phyloP scores from a whole-genome alignment of 1,140 invertebrate species.

The Amyelois transitella region DNA sequence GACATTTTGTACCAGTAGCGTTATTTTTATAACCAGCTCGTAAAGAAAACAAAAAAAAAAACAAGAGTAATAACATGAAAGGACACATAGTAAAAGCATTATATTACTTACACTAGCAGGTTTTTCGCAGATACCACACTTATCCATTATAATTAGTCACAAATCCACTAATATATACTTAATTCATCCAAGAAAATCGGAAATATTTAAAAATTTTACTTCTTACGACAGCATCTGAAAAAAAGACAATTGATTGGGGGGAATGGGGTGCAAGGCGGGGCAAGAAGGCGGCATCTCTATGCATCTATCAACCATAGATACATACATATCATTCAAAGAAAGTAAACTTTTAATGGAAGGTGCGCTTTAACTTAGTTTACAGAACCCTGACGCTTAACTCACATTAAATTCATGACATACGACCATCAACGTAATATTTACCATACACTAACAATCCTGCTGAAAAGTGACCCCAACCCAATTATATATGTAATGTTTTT shows the following conservation, averaged over 20 bases:
- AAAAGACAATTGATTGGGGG: slow-evolving; percentile 36
- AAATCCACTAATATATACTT: slow-evolving; percentile 30
- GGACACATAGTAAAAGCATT: slow-evolving; percentile 13
- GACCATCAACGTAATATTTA: too few species aligned
- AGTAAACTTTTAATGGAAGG: too few species aligned
- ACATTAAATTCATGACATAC: too few species aligned
- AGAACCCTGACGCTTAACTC: too few species aligned
- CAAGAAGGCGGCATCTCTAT: too few species aligned
- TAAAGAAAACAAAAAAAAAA: slow-evolving; percentile 69
- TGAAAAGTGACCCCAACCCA: too few species aligned
- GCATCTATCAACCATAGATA: slow-evolving; percentile 10
- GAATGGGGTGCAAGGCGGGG: slow-evolving; percentile 43
- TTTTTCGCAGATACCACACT: slow-evolving; percentile 64
- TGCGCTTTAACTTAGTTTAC: too few species aligned
- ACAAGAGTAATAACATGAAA: slow-evolving; percentile 28
- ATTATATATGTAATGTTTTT: too few species aligned
- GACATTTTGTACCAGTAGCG: slow-evolving; percentile 20
- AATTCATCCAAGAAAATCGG: slow-evolving; percentile 36
- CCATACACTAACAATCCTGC: too few species aligned
- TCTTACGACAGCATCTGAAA: slow-evolving; percentile 39
- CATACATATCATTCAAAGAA: too few species aligned
- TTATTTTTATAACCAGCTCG: slow-evolving; percentile 60
- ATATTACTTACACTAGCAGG: slow-evolving; percentile 53
- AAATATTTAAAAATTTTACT: slow-evolving; percentile 55
- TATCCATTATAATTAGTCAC: slow-evolving; percentile 49